Evolutionary conservation across 2,888 invertebrate species (phyloP).

Genomic region (Melolontha melolontha): DNA sequence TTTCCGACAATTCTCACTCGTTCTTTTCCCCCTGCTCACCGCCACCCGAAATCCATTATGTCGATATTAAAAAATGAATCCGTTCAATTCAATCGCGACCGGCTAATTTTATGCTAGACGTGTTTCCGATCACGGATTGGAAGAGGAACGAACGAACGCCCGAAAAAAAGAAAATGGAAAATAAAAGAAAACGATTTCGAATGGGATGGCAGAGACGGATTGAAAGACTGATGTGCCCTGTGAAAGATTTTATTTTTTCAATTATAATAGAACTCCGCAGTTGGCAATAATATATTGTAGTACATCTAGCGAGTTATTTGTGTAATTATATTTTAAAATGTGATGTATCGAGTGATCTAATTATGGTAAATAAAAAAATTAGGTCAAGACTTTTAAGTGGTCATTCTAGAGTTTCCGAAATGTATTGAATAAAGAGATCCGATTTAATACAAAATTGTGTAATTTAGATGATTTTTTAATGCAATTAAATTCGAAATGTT

Average conservation of each 20-base stretch:
- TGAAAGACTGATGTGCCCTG: not conserved
- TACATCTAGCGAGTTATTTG: too few species aligned
- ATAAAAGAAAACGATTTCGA: not conserved
- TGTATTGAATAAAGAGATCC: too few species aligned
- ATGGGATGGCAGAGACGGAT: not conserved
- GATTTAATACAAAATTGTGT: too few species aligned
- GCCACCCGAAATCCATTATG: constrained; percentile 11
- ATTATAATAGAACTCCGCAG: not conserved
- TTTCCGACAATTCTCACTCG: constrained; percentile 12
- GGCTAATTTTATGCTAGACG: constrained; percentile 24
- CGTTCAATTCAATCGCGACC: constrained; percentile 16
- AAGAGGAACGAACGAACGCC: not conserved
- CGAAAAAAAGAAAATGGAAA: not conserved
- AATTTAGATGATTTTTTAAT: too few species aligned
- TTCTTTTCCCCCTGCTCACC: not conserved
- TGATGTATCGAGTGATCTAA: too few species aligned
- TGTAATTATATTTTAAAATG: too few species aligned
- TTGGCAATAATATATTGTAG: not conserved
- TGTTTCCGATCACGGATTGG: not conserved
- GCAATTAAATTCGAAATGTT: too few species aligned
- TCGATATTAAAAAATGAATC: constrained; percentile 28
- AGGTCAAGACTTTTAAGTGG: too few species aligned
- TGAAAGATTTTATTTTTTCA: not conserved
- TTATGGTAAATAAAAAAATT: too few species aligned
- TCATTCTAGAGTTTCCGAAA: too few species aligned